phyloP scores from a whole-genome alignment of 2,888 invertebrate genomes.

The Lysandra bellargus region DNA sequence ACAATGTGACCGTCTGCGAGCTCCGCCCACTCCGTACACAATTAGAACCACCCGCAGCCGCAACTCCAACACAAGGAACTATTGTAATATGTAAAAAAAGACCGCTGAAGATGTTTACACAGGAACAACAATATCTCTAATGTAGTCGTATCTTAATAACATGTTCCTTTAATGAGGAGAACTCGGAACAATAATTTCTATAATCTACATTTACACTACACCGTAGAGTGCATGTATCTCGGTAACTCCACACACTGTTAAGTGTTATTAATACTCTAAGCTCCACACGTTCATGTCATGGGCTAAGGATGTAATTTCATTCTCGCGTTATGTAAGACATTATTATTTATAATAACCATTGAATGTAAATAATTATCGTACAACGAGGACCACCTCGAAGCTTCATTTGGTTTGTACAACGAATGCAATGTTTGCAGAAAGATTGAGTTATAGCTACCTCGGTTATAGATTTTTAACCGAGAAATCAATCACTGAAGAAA shows the following conservation, averaged over 20 bases:
- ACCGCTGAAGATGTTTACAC: background rate
- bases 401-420: background rate
- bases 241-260: background rate
- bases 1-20: constrained; percentile 14
- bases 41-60: constrained; percentile 11
- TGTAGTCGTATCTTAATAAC: background rate
- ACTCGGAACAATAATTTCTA: background rate
- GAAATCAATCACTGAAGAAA: constrained; percentile 1
- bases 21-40: background rate
- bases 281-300: constrained; percentile 8
- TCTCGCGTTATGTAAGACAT: background rate
- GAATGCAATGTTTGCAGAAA: background rate
- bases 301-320: constrained; percentile 9
- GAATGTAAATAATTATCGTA: background rate
- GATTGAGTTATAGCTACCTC: background rate
- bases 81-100: background rate
- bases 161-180: background rate
- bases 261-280: no score
- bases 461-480: background rate
- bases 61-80: background rate
- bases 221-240: background rate
- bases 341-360: background rate
- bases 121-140: background rate
- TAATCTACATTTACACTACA: no score
- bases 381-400: constrained; percentile 12